phyloP scores from a whole-genome alignment of 2,888 invertebrate species.

The Folsomia manolachei region DNA sequence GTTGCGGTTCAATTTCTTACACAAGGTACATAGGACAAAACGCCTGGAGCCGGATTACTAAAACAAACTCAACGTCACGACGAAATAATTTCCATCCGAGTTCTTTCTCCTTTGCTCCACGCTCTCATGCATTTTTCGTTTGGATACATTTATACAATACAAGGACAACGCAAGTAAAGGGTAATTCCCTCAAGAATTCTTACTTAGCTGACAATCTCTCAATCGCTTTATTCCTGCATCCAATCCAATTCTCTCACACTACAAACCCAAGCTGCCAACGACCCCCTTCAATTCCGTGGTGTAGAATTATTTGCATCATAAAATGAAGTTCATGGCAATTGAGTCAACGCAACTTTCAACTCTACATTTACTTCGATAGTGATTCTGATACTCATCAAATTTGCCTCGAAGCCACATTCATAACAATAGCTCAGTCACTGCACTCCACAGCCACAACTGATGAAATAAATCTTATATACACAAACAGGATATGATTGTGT shows the following conservation, averaged over 20 bases:
- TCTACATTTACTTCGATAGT: background rate
- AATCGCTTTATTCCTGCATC: background rate
- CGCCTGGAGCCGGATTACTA: too few species aligned
- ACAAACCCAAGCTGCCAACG: background rate
- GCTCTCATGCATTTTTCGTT: too few species aligned
- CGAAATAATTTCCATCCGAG: too few species aligned
- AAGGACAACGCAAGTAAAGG: too few species aligned
- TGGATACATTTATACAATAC: too few species aligned
- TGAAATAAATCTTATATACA: background rate
- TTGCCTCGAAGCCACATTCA: slow-evolving; percentile 9
- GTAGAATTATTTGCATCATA: background rate
- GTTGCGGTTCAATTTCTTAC: too few species aligned
- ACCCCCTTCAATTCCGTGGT: background rate
- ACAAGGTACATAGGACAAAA: too few species aligned
- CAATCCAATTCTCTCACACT: background rate
- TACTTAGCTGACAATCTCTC: background rate
- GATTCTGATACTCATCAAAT: background rate
- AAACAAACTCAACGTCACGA: too few species aligned
- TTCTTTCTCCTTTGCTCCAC: too few species aligned
- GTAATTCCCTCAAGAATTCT: background rate
- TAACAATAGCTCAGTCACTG: too few species aligned
- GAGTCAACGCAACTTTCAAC: background rate
- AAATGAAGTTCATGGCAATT: background rate
- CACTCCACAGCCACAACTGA: too few species aligned
- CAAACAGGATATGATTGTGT: background rate